phyloP scores from a whole-genome alignment of 64 coral and sea anemone species.

The Montipora foliosa region DNA sequence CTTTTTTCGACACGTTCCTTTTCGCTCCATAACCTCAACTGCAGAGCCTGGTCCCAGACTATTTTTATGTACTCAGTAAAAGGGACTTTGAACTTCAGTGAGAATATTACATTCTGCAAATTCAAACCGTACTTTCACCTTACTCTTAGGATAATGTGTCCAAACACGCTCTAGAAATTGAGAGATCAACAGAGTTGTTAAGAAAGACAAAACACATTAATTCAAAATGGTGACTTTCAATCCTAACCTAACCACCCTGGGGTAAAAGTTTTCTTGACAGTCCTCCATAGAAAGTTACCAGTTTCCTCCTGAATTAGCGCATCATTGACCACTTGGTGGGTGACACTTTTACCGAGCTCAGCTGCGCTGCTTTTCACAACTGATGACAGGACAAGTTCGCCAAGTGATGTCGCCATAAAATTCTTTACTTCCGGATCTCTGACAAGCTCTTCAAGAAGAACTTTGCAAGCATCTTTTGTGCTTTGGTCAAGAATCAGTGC shows the following conservation, averaged over 20 bases:
- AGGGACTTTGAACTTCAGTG: too few species aligned
- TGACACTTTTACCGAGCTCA: slow-evolving; percentile 89
- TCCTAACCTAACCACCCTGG: slow-evolving; percentile 76
- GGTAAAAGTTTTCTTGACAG: slow-evolving; percentile 82
- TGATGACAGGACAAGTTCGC: slow-evolving; percentile 79
- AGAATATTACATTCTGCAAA: too few species aligned
- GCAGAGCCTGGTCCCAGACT: too few species aligned
- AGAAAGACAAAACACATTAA: too few species aligned
- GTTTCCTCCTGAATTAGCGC: slow-evolving; percentile 85
- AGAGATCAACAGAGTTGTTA: too few species aligned
- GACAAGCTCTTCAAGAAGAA: slow-evolving; percentile 66
- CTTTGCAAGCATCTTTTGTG: slow-evolving; percentile 74
- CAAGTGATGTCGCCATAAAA: slow-evolving; percentile 80
- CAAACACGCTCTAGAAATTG: too few species aligned
- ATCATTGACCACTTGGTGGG: slow-evolving; percentile 88
- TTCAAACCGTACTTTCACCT: too few species aligned
- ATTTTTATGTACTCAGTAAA: too few species aligned
- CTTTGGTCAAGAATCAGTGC: slow-evolving; percentile 76
- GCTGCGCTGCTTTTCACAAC: slow-evolving; percentile 91
- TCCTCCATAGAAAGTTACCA: slow-evolving; percentile 89
- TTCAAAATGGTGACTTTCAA: background rate
- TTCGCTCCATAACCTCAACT: too few species aligned
- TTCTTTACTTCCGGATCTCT: slow-evolving; percentile 76
- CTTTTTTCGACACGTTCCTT: too few species aligned
- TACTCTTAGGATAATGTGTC: too few species aligned